Evolutionary conservation across 2,888 invertebrate species (phyloP), one percentile per base, ranked within the genome.

Genomic region (Malachius bipustulatus): DNA sequence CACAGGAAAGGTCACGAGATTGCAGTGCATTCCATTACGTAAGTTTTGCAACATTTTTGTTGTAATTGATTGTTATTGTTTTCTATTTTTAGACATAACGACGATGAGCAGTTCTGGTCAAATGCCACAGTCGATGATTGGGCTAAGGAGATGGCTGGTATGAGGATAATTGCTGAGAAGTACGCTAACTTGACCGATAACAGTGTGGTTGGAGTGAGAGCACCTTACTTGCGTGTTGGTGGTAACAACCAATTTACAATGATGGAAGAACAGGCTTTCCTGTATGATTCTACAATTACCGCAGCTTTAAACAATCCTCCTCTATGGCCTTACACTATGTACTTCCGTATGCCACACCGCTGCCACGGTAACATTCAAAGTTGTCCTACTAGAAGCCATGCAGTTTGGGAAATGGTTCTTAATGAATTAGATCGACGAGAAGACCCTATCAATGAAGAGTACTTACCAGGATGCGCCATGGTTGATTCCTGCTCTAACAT

Each of bases 241-340:
- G 93, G 93, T 32, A 90, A 93, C 70, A 88, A 88, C 61, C 91
- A 91, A 65, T 94, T 93, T 66, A 85, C 88, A 51, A 93, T 94
- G 90, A 90, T 94, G 91, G 84, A 88, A 62, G 89, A 91, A 62
- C 85, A 90, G 60, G 87, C 87, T 8, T 93, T 93, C 74, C 67
- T 88, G 30, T 96, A 94, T 59, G 94, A 96, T 63, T 90, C 91
- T 28, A 91, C 93, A 33, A 90, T 94, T 59, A 89, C 90, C 0
- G 88, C 90, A 2, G 85, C 90, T 1, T 69, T 90, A 24, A 84
- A 82, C 47, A 87, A 89, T 58, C 88, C 88, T 12, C 91, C 91
- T 34, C 76, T 90, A 47, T 96, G 96, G 96, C 96, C 96, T 2
- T 96, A 96, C 71, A 96, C 94, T 38, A 84, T 96, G 81, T 93